Evolutionary conservation across 1,140 invertebrate species (phyloP), one percentile per base, ranked within the genome.

Genomic region (Aphelenchoides fujianensis): DNA sequence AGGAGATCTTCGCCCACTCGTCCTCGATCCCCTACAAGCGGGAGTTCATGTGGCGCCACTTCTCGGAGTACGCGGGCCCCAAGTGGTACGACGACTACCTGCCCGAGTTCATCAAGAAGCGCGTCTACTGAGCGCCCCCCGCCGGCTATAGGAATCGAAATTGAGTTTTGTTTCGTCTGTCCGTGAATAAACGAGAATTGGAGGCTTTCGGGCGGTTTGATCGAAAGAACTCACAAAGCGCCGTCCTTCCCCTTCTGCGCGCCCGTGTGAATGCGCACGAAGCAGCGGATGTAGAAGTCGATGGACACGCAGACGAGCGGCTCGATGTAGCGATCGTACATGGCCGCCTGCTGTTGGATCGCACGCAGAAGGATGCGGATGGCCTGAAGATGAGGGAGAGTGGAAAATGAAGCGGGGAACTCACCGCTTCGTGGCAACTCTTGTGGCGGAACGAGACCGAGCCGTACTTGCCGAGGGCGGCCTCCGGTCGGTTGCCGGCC

Each of bases 251-350:
- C 94, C 76, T 90, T 90, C 12, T 88, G 85, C 73, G 91, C 90
- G 57, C 93, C 90, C 0, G 90, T 89, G 64, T 88, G 90, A 1
- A 99, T 86, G 80, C 89, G 89, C 0, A 98, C 92, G 87, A 98
- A 97, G 3, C 98, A 90, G 74, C 97, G 87, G 30, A 98, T 90
- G 85, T 99, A 99, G 86, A 99, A 99, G 86, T 99, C 97, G 2
- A 91, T 92, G 69, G 94, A 96, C 59, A 99, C 83, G 28, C 92
- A 94, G 0, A 98, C 79, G 2, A 98, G 76, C 0, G 97, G 97
- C 63, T 90, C 89, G 76, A 97, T 97, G 81, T 95, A 96, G 54
- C 92, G 88, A 23, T 92, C 92, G 85, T 98, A 95, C 37, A 92
- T 88, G 82, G 91, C 94, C 0, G 96, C 96, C 82, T 94, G 91